Base-by-base conservation (phyloP, 2,113 vertebrate species). In the Acanthisitta chloris region DNA sequence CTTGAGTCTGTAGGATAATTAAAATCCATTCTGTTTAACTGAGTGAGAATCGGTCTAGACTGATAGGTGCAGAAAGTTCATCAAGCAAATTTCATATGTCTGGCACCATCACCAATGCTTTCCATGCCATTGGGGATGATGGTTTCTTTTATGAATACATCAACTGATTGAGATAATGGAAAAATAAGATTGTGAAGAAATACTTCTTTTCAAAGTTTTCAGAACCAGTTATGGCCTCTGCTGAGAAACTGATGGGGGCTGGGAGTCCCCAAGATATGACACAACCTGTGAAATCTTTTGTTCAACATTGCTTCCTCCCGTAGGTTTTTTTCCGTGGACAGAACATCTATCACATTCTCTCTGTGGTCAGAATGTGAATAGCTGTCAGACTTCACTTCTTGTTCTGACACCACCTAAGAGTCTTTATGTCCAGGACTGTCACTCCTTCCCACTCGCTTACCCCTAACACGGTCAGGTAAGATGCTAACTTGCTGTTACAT, bases 11-110 rank as follows among this genome's bases (percentile, higher is more conserved):
- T 71, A 59, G 7, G 25, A 85, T 87, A 90, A 94, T 91, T 69
- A 87, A 95, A 83, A 57, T 79, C 48, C 34, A 40, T 83, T 91
- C 58, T 96, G 34, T 89, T 92, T 92, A 92, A 92, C 70, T 90
- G 76, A 94, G 29, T 90, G 65, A 87, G 84, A 94, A 40, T 52
- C 77, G 62, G 51, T 86, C 73, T 67, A 89, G 90, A 72, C 83
- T 61, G 48, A 12, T 57, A 73, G 90, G 67, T 86, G 55, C 34
- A 79, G 62, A 65, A 90, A 57, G 80, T 87, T 95, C 69, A 95
- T 76, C 70, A 89, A 71, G 54, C 14, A 78, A 57, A 84, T 94
- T 94, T 96, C 76, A 84, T 45, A 61, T 76, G 46, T 86, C 54
- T 91, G 80, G 82, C 70, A 76, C 88, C 61, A 84, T 71, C 81